Evolutionary conservation across 1,140 invertebrate genomes (phyloP).

Genomic region (Cardiocondyla obscurior): DNA sequence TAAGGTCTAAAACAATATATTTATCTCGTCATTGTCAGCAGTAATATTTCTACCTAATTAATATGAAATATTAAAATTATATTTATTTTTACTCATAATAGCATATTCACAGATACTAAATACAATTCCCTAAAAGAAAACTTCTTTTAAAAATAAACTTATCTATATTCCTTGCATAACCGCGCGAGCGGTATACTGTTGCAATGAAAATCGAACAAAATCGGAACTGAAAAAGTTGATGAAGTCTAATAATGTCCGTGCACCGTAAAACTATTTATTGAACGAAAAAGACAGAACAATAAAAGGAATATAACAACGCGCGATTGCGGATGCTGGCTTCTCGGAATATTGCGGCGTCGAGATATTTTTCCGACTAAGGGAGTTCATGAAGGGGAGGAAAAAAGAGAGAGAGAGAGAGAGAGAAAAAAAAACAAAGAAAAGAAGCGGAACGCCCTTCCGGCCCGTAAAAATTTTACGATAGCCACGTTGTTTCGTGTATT

Average conservation of each 20-base stretch:
- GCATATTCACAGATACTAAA: background rate
- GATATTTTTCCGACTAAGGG: conserved; percentile 32
- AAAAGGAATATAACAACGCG: conserved; percentile 35
- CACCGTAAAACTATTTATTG: conserved; percentile 44
- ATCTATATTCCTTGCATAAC: background rate
- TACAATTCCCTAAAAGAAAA: background rate
- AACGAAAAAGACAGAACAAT: conserved; percentile 30
- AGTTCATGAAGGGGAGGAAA: conserved; percentile 46
- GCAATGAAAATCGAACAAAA: background rate
- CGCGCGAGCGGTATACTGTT: background rate
- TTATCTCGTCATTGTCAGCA: background rate
- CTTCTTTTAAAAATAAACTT: background rate
- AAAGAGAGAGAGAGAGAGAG: background rate
- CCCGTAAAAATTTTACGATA: conserved; percentile 68
- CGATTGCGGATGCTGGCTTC: conserved; percentile 36
- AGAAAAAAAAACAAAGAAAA: too few species aligned
- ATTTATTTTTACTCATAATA: background rate
- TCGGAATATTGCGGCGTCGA: conserved; percentile 25
- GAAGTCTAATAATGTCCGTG: conserved; percentile 30
- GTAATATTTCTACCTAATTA: background rate
- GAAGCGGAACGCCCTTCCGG: conserved; percentile 19
- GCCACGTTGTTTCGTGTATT: conserved; percentile 64
- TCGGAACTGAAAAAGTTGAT: conserved; percentile 20
- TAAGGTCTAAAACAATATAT: too few species aligned
- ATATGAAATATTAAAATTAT: background rate